Conservation (phyloP, 2,888 invertebrate genomes). For the Tridacna crocea region DNA sequence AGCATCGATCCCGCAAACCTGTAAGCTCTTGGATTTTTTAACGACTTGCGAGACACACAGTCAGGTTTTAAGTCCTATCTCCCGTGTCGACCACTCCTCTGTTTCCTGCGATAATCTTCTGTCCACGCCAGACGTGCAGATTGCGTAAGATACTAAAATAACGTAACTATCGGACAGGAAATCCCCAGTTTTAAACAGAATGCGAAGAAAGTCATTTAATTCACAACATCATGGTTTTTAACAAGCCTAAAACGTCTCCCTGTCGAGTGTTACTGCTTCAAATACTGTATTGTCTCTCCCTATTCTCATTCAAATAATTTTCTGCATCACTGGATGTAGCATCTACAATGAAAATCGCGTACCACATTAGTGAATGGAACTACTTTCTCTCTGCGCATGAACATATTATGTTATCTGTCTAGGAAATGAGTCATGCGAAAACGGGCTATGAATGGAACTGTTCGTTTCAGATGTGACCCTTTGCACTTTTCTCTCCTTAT, state of each 20-base stretch:
- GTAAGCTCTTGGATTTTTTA: too few relatives aligned
- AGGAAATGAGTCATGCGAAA: constrained; percentile 1
- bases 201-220: too few relatives aligned
- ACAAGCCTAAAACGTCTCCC: too few relatives aligned
- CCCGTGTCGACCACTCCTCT: too few relatives aligned
- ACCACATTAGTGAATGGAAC: constrained; percentile 21
- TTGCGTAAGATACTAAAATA: constrained; percentile 21
- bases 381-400: constrained; percentile 14
- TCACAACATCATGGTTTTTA: too few relatives aligned
- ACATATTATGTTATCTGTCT: constrained; percentile 1
- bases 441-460: not conserved
- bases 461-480: too few relatives aligned
- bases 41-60: too few relatives aligned
- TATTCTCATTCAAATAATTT: not conserved
- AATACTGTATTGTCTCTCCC: not conserved
- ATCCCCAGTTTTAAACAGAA: constrained; percentile 6
- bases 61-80: too few relatives aligned
- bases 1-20: too few relatives aligned
- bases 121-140: not conserved
- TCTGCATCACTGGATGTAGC: constrained; percentile 15
- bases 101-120: too few relatives aligned
- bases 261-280: not conserved
- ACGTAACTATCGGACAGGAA: not conserved
- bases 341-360: constrained; percentile 15
- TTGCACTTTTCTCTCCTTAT: too few relatives aligned